A percentile compares a stretch with the other conserved stretches of the same genome.
Conservation (phyloP, 2,888 invertebrate genomes). For the Mimachlamys varia region DNA sequence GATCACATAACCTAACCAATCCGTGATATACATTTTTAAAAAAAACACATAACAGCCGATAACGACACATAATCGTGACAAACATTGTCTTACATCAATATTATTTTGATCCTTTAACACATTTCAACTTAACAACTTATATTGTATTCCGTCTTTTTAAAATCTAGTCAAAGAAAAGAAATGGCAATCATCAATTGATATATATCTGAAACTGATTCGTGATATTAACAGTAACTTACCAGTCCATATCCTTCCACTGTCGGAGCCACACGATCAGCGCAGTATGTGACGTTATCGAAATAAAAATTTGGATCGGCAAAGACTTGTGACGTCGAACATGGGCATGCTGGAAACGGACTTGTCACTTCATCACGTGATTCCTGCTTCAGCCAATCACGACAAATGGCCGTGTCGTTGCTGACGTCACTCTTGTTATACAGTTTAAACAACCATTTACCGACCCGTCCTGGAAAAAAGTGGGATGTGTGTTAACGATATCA, state of each 20-base stretch:
- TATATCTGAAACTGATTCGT: not conserved
- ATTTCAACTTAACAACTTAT: too few species aligned
- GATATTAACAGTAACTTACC: conserved; percentile 34
- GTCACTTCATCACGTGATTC: not conserved
- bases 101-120: too few species aligned
- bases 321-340: conserved; percentile 41
- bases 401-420: not conserved
- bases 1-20: too few species aligned
- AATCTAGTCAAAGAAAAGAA: too few species aligned
- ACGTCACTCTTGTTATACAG: conserved; percentile 29
- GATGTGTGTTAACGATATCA: not conserved
- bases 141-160: too few species aligned
- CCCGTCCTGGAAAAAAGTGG: conserved; percentile 22
- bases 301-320: conserved; percentile 32
- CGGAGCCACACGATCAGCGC: conserved; percentile 40
- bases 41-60: too few species aligned
- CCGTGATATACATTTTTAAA: too few species aligned
- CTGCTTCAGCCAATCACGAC: conserved; percentile 36
- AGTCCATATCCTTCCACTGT: conserved; percentile 37
- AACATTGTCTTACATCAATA: too few species aligned
- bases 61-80: too few species aligned
- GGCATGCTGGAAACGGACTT: conserved; percentile 32
- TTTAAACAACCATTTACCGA: conserved; percentile 42
- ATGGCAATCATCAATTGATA: too few species aligned
- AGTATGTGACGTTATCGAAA: conserved; percentile 38